phyloP scores from a whole-genome alignment of 2,888 invertebrate species.

The Punctoribates punctum region DNA sequence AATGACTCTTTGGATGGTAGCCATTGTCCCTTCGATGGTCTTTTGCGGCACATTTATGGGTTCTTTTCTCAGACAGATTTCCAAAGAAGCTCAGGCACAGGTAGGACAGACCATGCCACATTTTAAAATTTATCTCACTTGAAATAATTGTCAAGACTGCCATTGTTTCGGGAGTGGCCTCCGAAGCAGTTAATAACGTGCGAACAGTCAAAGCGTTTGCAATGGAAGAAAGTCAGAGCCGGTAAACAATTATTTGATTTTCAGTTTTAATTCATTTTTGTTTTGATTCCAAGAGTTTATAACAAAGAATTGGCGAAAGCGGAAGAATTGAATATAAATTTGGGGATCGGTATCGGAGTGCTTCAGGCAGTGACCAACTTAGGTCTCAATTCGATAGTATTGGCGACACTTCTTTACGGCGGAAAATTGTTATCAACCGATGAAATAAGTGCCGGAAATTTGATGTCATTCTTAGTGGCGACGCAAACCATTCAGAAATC shows the following conservation, averaged over 20 bases:
- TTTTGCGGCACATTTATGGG: slow-evolving; percentile 79
- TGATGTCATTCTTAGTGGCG: slow-evolving; percentile 94
- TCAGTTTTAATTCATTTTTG: not conserved
- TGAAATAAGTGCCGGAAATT: slow-evolving; percentile 77
- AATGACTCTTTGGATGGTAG: slow-evolving; percentile 75
- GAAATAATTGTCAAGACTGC: slow-evolving; percentile 62
- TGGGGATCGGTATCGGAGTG: slow-evolving; percentile 85
- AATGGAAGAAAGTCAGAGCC: slow-evolving; percentile 70
- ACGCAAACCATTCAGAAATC: slow-evolving; percentile 70
- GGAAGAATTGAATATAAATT: slow-evolving; percentile 66
- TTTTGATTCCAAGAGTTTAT: slow-evolving; percentile 52
- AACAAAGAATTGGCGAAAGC: slow-evolving; percentile 70
- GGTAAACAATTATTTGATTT: not conserved
- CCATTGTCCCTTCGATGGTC: slow-evolving; percentile 81
- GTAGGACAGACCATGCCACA: slow-evolving; percentile 58
- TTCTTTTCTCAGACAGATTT: slow-evolving; percentile 68
- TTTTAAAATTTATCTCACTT: not conserved
- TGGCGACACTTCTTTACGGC: slow-evolving; percentile 83
- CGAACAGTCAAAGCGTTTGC: slow-evolving; percentile 91
- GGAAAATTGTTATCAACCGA: slow-evolving; percentile 79
- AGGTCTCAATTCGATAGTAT: slow-evolving; percentile 66
- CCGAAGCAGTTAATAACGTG: slow-evolving; percentile 89
- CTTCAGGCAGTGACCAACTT: slow-evolving; percentile 64
- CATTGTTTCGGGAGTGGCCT: slow-evolving; percentile 79
- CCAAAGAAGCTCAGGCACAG: slow-evolving; percentile 76